Conservation (phyloP, 1,140 invertebrate species). For the Pentalonia nigronervosa region DNA sequence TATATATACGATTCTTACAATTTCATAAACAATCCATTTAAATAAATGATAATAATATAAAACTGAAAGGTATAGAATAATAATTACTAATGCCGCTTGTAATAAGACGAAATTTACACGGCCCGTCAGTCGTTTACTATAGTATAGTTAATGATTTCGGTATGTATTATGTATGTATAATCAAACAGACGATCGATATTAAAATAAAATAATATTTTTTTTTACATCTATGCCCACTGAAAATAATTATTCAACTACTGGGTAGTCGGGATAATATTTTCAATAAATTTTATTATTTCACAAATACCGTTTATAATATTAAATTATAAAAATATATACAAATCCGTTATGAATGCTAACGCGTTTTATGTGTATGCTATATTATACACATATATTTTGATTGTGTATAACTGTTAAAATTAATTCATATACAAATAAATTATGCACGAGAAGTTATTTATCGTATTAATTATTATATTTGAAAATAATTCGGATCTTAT, state of each 20-base stretch:
- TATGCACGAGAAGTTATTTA: background rate
- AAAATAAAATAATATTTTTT: background rate
- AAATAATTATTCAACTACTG: background rate
- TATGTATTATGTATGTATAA: background rate
- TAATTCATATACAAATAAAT: background rate
- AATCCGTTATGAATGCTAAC: conserved; percentile 16
- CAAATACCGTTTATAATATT: conserved; percentile 4
- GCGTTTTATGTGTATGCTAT: background rate
- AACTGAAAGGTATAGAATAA: background rate
- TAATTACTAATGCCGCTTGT: background rate
- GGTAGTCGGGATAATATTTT: background rate
- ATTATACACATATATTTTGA: background rate
- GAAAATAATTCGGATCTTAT: conserved; percentile 2
- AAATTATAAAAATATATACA: background rate
- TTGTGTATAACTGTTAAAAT: background rate
- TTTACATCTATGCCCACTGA: background rate
- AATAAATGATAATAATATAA: conserved; percentile 29
- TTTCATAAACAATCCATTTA: background rate
- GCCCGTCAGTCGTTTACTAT: background rate
- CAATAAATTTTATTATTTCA: conserved; percentile 18
- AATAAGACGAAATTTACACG: background rate
- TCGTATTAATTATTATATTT: background rate
- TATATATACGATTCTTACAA: background rate
- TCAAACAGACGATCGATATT: background rate
- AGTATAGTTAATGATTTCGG: background rate